Percentiles rank a stretch among this genome's conserved stretches.
phyloP scores from a whole-genome alignment of 2,113 vertebrate species.

The Oreochromis aureus region DNA sequence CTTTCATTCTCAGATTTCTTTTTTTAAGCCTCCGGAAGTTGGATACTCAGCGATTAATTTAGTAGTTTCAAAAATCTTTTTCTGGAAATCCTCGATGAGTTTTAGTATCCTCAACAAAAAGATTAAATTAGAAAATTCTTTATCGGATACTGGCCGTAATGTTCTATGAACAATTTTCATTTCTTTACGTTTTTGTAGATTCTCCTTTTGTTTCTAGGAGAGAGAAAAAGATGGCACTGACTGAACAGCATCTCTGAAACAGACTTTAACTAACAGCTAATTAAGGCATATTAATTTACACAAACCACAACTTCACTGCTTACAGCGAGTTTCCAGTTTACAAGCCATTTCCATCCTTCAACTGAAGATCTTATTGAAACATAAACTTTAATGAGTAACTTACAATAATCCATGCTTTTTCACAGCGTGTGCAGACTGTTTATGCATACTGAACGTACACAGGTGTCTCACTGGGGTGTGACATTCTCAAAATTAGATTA shows the following conservation, averaged over 20 bases:
- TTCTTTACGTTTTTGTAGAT: neutral
- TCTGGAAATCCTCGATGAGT: neutral
- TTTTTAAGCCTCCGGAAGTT: neutral
- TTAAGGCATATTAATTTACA: neutral
- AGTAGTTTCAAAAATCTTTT: neutral
- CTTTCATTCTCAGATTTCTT: neutral
- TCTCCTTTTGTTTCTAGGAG: neutral
- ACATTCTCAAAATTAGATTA: constrained; percentile 11
- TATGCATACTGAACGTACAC: neutral
- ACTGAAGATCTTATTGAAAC: neutral
- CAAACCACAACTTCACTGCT: neutral
- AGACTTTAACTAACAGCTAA: neutral
- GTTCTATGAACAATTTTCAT: neutral
- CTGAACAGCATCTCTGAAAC: neutral
- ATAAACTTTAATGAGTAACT: neutral
- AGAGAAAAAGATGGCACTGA: neutral
- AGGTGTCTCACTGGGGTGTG: neutral
- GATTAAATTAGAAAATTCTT: neutral
- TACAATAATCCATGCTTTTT: neutral
- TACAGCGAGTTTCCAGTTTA: neutral
- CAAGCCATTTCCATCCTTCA: neutral
- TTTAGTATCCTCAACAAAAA: neutral
- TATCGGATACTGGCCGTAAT: neutral
- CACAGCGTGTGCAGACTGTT: neutral
- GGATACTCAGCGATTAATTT: neutral